A percentile compares a stretch with the other conserved stretches of the same genome.
These are phyloP conservation scores for Lydus trimaculatus DNA, from an alignment of 2,888 invertebrate species.

Conservation along the genomic window DNA sequence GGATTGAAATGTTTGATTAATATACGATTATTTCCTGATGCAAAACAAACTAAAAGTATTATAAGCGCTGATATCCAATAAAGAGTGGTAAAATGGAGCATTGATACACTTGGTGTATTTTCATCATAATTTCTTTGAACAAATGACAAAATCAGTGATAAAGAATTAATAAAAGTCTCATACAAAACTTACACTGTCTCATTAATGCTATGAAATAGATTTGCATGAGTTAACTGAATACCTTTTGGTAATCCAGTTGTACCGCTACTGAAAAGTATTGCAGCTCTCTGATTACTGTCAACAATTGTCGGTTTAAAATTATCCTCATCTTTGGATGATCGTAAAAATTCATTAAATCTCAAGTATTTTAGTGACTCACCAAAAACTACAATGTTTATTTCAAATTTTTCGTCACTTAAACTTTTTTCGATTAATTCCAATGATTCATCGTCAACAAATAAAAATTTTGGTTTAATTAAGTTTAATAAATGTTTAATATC, in stretches of 20 bases:
- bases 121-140: not conserved
- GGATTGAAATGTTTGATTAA: conserved; percentile 37
- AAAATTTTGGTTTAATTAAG: conserved; percentile 43
- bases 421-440: conserved; percentile 35
- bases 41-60: conserved; percentile 32
- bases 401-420: conserved; percentile 26
- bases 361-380: conserved; percentile 36
- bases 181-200: conserved; percentile 12
- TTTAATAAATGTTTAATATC: conserved; percentile 43
- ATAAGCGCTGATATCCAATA: conserved; percentile 49
- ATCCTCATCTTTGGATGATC: conserved; percentile 23
- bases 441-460: conserved; percentile 45
- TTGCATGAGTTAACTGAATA: conserved; percentile 43
- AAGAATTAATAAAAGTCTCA: not conserved
- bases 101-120: not conserved
- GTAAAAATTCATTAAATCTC: conserved; percentile 25
- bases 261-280: conserved; percentile 54
- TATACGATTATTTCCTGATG: conserved; percentile 39
- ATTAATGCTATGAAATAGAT: conserved; percentile 21
- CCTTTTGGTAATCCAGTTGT: conserved; percentile 52
- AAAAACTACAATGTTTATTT: conserved; percentile 41
- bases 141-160: not conserved
- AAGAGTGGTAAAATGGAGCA: conserved; percentile 37
- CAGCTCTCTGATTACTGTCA: conserved; percentile 35
- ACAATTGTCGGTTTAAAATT: conserved; percentile 27